These are phyloP conservation scores for Teleogryllus occipitalis DNA, from an alignment of 1,140 invertebrate genomes.

Conservation along the genomic window DNA sequence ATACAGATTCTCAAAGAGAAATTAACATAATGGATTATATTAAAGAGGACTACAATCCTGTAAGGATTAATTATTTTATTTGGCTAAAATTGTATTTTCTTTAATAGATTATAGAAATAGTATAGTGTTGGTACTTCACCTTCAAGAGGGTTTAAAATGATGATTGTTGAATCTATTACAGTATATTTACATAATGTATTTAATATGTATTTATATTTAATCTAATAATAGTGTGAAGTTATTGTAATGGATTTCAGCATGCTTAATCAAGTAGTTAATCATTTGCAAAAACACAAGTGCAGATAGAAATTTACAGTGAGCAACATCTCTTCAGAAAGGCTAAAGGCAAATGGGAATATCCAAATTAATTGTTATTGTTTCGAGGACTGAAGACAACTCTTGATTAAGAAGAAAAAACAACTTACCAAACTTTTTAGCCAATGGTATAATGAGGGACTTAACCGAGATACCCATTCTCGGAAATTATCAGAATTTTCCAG, in stretches of 20 bases:
- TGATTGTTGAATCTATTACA: too few species aligned
- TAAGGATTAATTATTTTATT: too few species aligned
- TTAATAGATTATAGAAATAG: too few species aligned
- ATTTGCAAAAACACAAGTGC: background rate
- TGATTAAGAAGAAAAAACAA: slow-evolving; percentile 22
- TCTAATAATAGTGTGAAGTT: background rate
- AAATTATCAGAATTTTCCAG: slow-evolving; percentile 47
- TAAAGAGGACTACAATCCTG: too few species aligned
- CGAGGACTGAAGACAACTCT: background rate
- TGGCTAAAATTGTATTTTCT: too few species aligned
- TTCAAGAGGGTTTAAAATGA: too few species aligned
- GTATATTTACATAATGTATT: too few species aligned
- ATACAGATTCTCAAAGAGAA: too few species aligned
- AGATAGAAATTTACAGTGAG: background rate
- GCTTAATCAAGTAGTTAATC: background rate
- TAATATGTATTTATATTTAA: too few species aligned
- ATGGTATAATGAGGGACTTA: slow-evolving; percentile 56
- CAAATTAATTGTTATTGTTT: background rate
- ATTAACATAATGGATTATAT: too few species aligned
- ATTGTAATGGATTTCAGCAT: background rate
- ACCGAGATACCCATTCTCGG: slow-evolving; percentile 53
- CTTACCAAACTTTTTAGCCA: slow-evolving; percentile 64
- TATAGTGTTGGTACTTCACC: too few species aligned
- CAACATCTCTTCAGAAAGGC: too few species aligned
- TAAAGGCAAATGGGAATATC: background rate